Evolutionary conservation across 2,113 vertebrate species (phyloP).

Genomic region (Rallus limicola): DNA sequence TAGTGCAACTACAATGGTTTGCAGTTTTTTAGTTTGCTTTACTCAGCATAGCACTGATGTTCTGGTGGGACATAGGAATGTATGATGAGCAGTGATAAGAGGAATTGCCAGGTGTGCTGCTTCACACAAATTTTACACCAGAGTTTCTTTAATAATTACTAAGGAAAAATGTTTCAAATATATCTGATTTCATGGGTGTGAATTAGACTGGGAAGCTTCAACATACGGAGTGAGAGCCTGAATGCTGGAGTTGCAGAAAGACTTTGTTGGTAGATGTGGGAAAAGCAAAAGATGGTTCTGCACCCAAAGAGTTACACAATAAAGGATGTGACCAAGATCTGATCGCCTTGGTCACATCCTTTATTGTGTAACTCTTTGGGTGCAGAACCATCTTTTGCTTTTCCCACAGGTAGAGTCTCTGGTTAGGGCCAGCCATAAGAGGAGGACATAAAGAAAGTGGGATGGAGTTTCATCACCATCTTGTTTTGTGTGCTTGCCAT

Average conservation of each 20-base stretch:
- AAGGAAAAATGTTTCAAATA: background rate
- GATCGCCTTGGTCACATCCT: no score
- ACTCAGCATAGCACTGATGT: background rate
- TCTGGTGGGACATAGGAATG: background rate
- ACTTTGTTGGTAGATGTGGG: background rate
- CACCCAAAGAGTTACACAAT: no score
- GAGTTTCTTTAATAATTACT: background rate
- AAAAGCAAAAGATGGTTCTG: no score
- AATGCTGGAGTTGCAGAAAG: background rate
- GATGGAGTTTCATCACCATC: background rate
- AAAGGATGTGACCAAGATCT: no score
- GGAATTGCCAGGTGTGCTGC: background rate
- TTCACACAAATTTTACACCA: background rate
- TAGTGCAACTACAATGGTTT: background rate
- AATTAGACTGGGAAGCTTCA: background rate
- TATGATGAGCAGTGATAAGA: background rate
- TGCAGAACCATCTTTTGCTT: no score
- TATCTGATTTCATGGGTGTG: background rate
- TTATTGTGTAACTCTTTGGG: no score
- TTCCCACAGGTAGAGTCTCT: no score
- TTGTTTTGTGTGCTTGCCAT: background rate
- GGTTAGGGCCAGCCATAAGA: background rate
- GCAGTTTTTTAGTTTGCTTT: background rate
- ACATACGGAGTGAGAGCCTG: background rate
- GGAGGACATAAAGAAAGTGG: background rate